These are phyloP conservation scores for Harpalus rufipes DNA, from an alignment of 2,888 invertebrate species.

Conservation along the genomic window DNA sequence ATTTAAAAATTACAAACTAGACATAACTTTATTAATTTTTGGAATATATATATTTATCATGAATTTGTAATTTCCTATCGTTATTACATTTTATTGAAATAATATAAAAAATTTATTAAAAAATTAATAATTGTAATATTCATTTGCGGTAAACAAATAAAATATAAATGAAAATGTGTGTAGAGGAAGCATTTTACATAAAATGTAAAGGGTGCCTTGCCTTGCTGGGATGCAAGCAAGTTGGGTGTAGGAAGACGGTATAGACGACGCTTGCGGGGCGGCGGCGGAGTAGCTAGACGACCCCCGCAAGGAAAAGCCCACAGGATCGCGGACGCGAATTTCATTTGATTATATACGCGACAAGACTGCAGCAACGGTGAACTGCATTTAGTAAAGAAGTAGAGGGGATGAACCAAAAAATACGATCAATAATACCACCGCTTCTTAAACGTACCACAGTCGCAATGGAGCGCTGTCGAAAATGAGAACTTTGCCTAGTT, in stretches of 20 bases:
- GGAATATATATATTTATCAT: constrained; percentile 7
- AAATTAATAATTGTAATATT: not conserved
- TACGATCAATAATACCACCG: constrained; percentile 77
- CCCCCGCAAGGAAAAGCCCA: constrained; percentile 66
- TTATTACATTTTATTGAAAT: constrained; percentile 16
- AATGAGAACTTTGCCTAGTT: constrained; percentile 72
- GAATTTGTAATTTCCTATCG: not conserved
- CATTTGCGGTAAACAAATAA: not conserved
- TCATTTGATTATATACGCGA: constrained; percentile 69
- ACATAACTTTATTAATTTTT: constrained; percentile 27
- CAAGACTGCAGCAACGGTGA: constrained; percentile 74
- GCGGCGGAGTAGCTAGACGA: constrained; percentile 61
- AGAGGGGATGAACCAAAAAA: constrained; percentile 77
- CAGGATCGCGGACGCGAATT: constrained; percentile 68
- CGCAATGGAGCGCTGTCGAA: constrained; percentile 78
- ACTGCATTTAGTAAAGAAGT: constrained; percentile 69
- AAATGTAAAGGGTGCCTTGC: constrained; percentile 68
- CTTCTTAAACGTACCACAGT: constrained; percentile 77
- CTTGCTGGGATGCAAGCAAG: constrained; percentile 70
- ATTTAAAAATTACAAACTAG: constrained; percentile 28
- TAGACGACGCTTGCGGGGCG: constrained; percentile 52
- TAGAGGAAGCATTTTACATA: constrained; percentile 13
- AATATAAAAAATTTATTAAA: not conserved
- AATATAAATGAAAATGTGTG: constrained; percentile 8
- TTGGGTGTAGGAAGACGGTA: constrained; percentile 4